Conservation (phyloP, 2,797 vertebrate species). For the Sciurus vulgaris region DNA sequence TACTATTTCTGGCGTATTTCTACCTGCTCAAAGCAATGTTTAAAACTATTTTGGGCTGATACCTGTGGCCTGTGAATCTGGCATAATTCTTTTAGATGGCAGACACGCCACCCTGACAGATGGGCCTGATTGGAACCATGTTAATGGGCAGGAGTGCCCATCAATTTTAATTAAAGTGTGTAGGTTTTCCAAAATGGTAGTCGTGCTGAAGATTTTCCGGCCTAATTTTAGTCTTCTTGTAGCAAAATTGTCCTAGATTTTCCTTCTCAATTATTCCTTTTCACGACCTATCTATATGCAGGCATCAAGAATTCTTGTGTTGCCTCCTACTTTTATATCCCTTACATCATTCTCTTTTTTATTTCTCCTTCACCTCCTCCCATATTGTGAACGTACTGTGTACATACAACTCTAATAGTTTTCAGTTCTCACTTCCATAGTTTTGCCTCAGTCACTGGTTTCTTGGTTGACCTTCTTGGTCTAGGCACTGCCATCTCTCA, state of each 20-base stretch:
- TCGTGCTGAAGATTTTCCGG: slow-evolving; percentile 31
- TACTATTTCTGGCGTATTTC: slow-evolving; percentile 40
- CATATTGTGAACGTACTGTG: not conserved
- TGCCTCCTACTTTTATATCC: not conserved
- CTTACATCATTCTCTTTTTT: not conserved
- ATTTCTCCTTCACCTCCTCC: not conserved
- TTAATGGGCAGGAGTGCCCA: slow-evolving; percentile 77
- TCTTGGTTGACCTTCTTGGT: not conserved
- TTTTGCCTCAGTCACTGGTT: not conserved
- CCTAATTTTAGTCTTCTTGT: slow-evolving; percentile 44
- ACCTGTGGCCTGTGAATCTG: slow-evolving; percentile 74
- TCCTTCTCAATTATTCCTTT: not conserved
- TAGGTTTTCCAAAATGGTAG: slow-evolving; percentile 79
- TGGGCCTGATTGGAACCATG: slow-evolving; percentile 73
- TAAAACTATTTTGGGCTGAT: slow-evolving; percentile 61
- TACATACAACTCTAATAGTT: not conserved
- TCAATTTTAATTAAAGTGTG: slow-evolving; percentile 84
- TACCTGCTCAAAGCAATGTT: slow-evolving; percentile 20
- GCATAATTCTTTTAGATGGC: slow-evolving; percentile 68
- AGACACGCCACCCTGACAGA: slow-evolving; percentile 81
- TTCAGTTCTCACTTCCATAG: not conserved
- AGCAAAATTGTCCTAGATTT: slow-evolving; percentile 29
- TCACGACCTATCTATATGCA: not conserved
- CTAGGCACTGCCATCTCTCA: not conserved
- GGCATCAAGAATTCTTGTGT: not conserved